phyloP scores from a whole-genome alignment of 2,888 invertebrate genomes.

The Trichopoda pennipes region DNA sequence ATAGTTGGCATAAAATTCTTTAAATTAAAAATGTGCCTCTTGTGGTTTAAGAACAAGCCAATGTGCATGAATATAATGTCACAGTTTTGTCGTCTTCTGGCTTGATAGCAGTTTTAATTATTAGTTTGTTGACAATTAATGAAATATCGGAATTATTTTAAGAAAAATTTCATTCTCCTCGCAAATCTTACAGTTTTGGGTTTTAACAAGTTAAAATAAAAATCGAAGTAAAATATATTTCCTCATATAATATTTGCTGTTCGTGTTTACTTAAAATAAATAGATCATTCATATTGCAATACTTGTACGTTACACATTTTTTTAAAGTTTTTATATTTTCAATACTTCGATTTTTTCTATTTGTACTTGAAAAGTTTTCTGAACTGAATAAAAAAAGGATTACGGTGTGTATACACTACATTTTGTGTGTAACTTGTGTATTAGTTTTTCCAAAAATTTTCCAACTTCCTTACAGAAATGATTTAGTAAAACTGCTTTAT shows the following conservation, averaged over 20 bases:
- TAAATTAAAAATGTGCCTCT: too few relatives aligned
- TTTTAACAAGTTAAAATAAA: neutral
- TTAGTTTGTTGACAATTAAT: too few relatives aligned
- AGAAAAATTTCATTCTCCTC: neutral
- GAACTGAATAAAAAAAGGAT: neutral
- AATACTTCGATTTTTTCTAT: slow-evolving; percentile 16
- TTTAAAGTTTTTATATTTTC: slow-evolving; percentile 3
- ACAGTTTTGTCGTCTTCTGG: too few relatives aligned
- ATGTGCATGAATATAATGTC: too few relatives aligned
- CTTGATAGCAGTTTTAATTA: too few relatives aligned
- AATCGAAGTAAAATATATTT: neutral
- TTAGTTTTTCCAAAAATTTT: neutral
- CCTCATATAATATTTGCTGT: slow-evolving; percentile 17
- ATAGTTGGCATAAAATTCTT: too few relatives aligned
- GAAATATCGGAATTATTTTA: too few relatives aligned
- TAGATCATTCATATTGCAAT: slow-evolving; percentile 27
- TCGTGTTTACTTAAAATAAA: neutral
- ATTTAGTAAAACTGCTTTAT: neutral
- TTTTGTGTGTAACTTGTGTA: neutral
- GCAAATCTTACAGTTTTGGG: neutral
- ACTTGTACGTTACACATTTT: slow-evolving; percentile 35
- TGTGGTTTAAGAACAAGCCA: too few relatives aligned
- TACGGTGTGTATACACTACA: neutral
- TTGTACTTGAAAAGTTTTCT: slow-evolving; percentile 5
- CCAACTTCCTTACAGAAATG: neutral